Conservation (phyloP, 2,797 vertebrate species). For the Atherinosoma microstoma region DNA sequence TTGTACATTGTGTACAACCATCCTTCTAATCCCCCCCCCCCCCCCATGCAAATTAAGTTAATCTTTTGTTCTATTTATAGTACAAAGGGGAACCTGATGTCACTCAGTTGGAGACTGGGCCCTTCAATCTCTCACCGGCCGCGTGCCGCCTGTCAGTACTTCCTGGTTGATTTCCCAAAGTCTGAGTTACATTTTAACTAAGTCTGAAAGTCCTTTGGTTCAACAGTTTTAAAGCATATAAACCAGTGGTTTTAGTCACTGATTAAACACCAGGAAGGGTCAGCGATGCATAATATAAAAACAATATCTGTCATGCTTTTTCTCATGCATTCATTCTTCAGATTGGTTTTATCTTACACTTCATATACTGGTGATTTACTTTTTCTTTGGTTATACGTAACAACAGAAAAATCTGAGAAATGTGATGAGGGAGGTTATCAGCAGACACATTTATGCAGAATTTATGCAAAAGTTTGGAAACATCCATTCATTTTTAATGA, state of each 20-base stretch:
- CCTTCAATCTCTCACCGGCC: background rate
- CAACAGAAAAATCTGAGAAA: background rate
- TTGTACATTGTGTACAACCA: background rate
- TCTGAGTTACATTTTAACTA: constrained; percentile 67
- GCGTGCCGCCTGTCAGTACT: background rate
- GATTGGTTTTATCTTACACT: background rate
- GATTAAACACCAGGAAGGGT: constrained; percentile 38
- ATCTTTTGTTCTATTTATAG: background rate
- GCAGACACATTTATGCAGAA: too few species aligned
- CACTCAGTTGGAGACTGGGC: background rate
- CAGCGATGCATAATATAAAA: background rate
- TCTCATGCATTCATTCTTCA: background rate
- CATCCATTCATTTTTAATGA: too few species aligned
- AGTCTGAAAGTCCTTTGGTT: constrained; percentile 42
- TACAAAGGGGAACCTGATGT: background rate
- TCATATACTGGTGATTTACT: background rate
- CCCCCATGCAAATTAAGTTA: background rate
- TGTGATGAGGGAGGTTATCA: too few species aligned
- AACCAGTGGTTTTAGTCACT: constrained; percentile 47
- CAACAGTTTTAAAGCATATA: constrained; percentile 22
- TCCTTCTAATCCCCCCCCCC: too few species aligned
- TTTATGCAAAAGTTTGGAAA: too few species aligned
- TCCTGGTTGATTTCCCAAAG: constrained; percentile 16
- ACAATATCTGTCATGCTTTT: background rate
- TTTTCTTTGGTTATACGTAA: background rate